phyloP scores from a whole-genome alignment of 1,140 invertebrate species.

The Drosophila orena region DNA sequence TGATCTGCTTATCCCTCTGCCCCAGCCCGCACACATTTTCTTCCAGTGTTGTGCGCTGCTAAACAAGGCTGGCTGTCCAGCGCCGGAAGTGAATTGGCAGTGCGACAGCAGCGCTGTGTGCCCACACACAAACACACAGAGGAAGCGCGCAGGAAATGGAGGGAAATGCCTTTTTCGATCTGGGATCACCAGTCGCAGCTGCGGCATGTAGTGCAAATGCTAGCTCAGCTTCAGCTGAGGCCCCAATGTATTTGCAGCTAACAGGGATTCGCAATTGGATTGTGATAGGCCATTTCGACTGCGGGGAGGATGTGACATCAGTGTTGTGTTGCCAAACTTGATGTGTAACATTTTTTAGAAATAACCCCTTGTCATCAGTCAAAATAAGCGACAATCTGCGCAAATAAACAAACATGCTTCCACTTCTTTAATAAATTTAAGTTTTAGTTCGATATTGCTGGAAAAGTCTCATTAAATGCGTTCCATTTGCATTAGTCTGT shows the following conservation, averaged over 20 bases:
- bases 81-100: constrained; percentile 73
- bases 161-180: constrained; percentile 57
- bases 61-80: constrained; percentile 60
- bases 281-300: background rate
- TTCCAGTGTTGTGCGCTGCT: constrained; percentile 30
- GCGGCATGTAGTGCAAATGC: constrained; percentile 2
- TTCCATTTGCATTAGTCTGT: too few species aligned
- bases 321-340: background rate
- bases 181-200: constrained; percentile 14
- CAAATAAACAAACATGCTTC: too few species aligned
- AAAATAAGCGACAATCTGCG: too few species aligned
- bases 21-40: background rate
- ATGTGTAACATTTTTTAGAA: background rate
- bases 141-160: constrained; percentile 57
- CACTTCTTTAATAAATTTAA: too few species aligned
- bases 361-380: too few species aligned
- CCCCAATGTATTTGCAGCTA: constrained; percentile 1
- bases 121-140: constrained; percentile 17
- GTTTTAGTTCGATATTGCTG: too few species aligned
- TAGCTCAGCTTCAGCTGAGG: background rate
- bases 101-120: constrained; percentile 51
- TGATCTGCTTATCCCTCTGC: background rate
- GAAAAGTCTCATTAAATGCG: too few species aligned
- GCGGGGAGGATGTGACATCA: background rate
- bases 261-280: background rate